phyloP scores from a whole-genome alignment of 2,797 vertebrate species.

The Paguma larvata region DNA sequence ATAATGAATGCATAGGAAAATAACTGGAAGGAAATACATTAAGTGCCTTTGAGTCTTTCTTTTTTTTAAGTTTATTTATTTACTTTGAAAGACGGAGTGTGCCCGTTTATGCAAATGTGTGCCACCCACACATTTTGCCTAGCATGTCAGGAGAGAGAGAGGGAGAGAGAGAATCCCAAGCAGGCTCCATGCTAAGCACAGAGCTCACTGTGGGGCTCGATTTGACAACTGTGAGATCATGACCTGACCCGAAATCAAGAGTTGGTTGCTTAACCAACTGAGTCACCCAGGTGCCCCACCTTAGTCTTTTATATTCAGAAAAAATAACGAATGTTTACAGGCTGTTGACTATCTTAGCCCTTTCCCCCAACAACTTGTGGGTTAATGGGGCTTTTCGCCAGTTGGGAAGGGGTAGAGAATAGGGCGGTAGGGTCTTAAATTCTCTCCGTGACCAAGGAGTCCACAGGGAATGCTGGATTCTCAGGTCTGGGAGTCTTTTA shows the following conservation, averaged over 20 bases:
- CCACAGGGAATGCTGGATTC: not conserved
- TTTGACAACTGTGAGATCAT: too few relatives aligned
- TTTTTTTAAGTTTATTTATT: too few relatives aligned
- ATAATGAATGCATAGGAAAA: not conserved
- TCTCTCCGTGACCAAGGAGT: not conserved
- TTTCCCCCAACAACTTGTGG: not conserved
- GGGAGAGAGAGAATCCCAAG: too few relatives aligned
- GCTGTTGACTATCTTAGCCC: not conserved
- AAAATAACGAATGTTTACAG: not conserved
- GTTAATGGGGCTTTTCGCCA: not conserved
- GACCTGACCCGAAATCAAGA: too few relatives aligned
- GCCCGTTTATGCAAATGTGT: too few relatives aligned
- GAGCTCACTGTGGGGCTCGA: too few relatives aligned
- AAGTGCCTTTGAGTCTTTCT: slow-evolving; percentile 1
- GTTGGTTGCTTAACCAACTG: too few relatives aligned
- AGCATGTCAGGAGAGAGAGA: too few relatives aligned
- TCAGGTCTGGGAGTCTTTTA: not conserved
- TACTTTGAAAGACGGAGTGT: too few relatives aligned
- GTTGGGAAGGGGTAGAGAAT: not conserved
- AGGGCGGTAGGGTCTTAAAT: not conserved
- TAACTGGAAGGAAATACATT: not conserved
- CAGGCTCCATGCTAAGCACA: too few relatives aligned
- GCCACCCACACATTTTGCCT: too few relatives aligned
- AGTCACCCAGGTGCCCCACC: too few relatives aligned
- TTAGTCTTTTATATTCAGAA: slow-evolving; percentile 8